These are phyloP conservation scores for Perccottus glenii DNA, from an alignment of 2,113 vertebrate species.

Conservation along the genomic window DNA sequence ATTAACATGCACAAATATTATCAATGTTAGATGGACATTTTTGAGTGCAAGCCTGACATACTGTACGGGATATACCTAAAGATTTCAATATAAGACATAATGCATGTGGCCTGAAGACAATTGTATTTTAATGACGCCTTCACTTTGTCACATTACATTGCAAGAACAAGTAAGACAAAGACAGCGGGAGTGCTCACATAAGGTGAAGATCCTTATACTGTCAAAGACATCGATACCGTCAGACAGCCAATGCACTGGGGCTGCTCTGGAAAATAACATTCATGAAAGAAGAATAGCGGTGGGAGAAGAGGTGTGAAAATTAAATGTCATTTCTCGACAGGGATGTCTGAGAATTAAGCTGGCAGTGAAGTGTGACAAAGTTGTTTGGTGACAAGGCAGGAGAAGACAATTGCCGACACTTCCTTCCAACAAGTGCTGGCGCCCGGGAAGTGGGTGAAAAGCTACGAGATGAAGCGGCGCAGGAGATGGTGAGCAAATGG, in stretches of 20 bases:
- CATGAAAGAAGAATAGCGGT: slow-evolving; percentile 65
- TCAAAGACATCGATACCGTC: slow-evolving; percentile 68
- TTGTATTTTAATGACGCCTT: slow-evolving; percentile 39
- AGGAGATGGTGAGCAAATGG: slow-evolving; percentile 14
- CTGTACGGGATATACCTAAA: background rate
- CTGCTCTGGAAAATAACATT: slow-evolving; percentile 68
- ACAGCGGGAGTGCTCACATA: slow-evolving; percentile 44
- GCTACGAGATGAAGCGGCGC: slow-evolving; percentile 52
- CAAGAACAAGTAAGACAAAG: slow-evolving; percentile 48
- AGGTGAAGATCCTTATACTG: slow-evolving; percentile 60
- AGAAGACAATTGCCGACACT: slow-evolving; percentile 79
- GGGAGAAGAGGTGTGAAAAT: slow-evolving; percentile 77
- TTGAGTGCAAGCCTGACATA: no score
- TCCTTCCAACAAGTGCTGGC: slow-evolving; percentile 72
- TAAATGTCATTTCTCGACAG: slow-evolving; percentile 81
- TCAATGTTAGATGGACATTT: no score
- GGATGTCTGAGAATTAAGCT: slow-evolving; percentile 76
- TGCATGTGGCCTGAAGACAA: slow-evolving; percentile 23
- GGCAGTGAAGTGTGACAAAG: slow-evolving; percentile 80
- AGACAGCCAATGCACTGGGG: slow-evolving; percentile 63
- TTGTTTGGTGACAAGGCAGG: slow-evolving; percentile 78
- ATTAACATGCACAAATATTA: no score
- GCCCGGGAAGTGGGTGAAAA: slow-evolving; percentile 58
- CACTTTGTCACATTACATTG: slow-evolving; percentile 52
- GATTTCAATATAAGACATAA: background rate